Base-by-base conservation (phyloP, 2,113 vertebrate genomes). In the Sturnira hondurensis region DNA sequence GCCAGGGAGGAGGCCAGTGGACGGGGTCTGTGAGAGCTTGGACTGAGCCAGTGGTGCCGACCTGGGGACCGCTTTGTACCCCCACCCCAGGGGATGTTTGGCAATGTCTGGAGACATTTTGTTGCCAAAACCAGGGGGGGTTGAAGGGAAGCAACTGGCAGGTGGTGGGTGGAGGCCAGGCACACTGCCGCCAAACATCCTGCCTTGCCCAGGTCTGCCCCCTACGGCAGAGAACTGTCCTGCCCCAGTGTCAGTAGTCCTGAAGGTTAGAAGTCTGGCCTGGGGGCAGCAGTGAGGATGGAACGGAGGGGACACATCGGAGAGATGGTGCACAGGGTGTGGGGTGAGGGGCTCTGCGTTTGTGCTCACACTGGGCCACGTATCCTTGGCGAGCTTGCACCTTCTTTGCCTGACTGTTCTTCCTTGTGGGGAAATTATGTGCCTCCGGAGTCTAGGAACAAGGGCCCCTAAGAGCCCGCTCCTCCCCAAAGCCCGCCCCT, bases 121-220 rank as follows among this genome's bases (percentile, higher is more conserved):
- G 43, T 65, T n/a, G 71, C 41, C 71, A 38, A 13, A 31, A 20
- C 1, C 41, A 2, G 7, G 47, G 15, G 36, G 24, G 22, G 16
- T 61, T 24, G 58, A 0, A 2, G n/a, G 17, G 22, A 5, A 22
- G 4, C 45, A 5, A 8, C 19, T 0, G 3, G 11, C 26, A 4
- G 22, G 41, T 22, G 10, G 33, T 4, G 33, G 31, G 45, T 19
- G 4, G 61, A 61, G 36, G 26, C 33, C 45, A 7, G 28, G 12
- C 14, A 26, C 12, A 10, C 56, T 26, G 24, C 56, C 26, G 56
- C 56, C 1, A 26, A 22, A 58, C 56, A 58, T 10, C 58, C 58
- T 3, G 3, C 58, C 58, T 28, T 10, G 24, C 8, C 31, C 31
- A 41, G 9, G 73, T 22, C 6, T 2, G 73, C 7, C 47, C 22